phyloP scores from a whole-genome alignment of 1,140 invertebrate species.

The Drosophila nigromelanica region DNA sequence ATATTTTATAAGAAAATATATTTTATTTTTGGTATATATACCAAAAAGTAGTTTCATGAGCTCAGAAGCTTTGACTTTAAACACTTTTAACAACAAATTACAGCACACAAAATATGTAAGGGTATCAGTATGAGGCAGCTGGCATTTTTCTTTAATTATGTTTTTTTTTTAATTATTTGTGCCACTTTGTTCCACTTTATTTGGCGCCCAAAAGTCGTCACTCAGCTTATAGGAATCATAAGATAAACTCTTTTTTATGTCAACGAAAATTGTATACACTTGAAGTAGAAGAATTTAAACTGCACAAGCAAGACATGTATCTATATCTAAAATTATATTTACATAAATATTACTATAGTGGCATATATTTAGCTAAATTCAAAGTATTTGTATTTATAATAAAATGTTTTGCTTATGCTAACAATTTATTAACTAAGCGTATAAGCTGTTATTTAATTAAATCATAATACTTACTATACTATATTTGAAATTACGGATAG shows the following conservation, averaged over 20 bases:
- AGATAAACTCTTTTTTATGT: neutral
- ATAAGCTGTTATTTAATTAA: too few species aligned
- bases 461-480: too few species aligned
- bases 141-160: constrained; percentile 5
- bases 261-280: constrained; percentile 1
- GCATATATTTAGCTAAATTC: too few species aligned
- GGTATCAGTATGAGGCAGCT: constrained; percentile 27
- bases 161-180: constrained; percentile 68
- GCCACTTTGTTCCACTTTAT: constrained; percentile 44
- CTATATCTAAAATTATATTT: too few species aligned
- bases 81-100: neutral
- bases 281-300: neutral
- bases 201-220: constrained; percentile 13
- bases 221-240: neutral
- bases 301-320: neutral
- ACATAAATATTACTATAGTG: neutral
- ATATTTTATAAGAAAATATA: neutral
- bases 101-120: neutral
- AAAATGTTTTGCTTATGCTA: neutral
- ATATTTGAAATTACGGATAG: neutral
- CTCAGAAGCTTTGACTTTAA: too few species aligned
- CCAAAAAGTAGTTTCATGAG: too few species aligned
- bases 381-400: too few species aligned
- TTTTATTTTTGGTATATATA: too few species aligned
- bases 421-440: too few species aligned